Evolutionary conservation across 2,113 vertebrate genomes (phyloP), one percentile per base, ranked within the genome.

Genomic region (Cariama cristata): DNA sequence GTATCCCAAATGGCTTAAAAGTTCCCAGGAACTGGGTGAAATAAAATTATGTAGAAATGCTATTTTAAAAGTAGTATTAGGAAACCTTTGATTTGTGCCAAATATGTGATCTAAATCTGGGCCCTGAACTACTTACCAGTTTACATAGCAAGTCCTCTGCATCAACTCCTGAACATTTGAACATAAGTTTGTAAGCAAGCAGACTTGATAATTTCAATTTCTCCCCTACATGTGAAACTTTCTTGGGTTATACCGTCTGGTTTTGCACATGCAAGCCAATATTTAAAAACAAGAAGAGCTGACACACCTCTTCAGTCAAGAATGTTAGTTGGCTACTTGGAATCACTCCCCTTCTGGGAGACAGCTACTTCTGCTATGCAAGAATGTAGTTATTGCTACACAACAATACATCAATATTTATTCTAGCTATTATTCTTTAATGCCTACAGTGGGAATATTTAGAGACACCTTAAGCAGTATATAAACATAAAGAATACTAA

Each of bases 341-440:
- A 83, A 38, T 82, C 35, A 28, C 49, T 59, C 14, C 28, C 58
- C 32, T 58, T 17, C 80, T 79, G 50, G 21, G 45, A 69, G 11
- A 49, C 14, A 59, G 32, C n/a, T 86, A 19, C 32, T 59, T 88
- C 27, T 49, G 9, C 56, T 91, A 5, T 71, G 40, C 23, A 76
- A 23, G 23, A 45, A 3, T 33, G 6, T 38, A 52, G 17, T 59
- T 90, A 38, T 45, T 60, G 20, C 28, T 69, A 11, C 24, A 69
- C 18, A 84, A 12, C 9, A 52, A 22, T 19, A 4, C 2, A 7
- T 32, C 42, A 67, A 17, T 90, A 77, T 88, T 93, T 88, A 58
- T 81, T 92, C 23, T 67, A 33, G 14, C 27, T 90, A 8, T 88
- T 85, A 58, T 33, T 90, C 45, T 95, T 85, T 85, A 81, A 74